A percentile compares a stretch with the other conserved stretches of the same genome.
Evolutionary conservation across 2,113 vertebrate genomes (phyloP).

Genomic region (Catharus minimus): DNA sequence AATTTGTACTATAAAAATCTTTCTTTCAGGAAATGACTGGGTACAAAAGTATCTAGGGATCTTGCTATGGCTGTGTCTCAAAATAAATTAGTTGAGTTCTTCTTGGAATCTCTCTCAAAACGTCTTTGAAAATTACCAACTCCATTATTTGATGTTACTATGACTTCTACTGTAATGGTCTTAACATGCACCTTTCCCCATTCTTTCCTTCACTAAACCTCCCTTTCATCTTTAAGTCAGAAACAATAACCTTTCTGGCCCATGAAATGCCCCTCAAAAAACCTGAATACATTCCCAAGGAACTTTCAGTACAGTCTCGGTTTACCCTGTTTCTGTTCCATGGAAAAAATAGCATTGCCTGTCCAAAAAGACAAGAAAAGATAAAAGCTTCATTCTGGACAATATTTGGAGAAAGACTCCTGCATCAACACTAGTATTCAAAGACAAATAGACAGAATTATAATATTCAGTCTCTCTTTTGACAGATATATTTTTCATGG

Average conservation of each 20-base stretch:
- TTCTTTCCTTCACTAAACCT: not conserved
- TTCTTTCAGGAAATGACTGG: not conserved
- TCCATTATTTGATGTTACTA: not conserved
- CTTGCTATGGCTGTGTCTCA: not conserved
- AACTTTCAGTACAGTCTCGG: not conserved
- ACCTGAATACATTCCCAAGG: not conserved
- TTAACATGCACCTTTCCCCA: not conserved
- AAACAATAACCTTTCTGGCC: not conserved
- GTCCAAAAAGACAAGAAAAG: not conserved
- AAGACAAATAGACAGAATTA: not conserved
- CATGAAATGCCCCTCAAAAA: not conserved
- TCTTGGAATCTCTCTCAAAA: not conserved
- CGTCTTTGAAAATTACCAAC: not conserved
- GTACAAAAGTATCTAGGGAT: not conserved
- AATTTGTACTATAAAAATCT: not conserved
- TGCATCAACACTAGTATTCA: not conserved
- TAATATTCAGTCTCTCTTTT: not conserved
- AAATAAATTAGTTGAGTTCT: not conserved
- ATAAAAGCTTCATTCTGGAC: not conserved
- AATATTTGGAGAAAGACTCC: not conserved
- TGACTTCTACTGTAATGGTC: not conserved
- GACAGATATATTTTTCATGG: not conserved
- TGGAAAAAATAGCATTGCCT: not conserved
- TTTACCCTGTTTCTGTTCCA: not conserved
- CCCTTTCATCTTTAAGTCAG: not conserved